A percentile compares a stretch with the other conserved stretches of the same genome.
Conservation (phyloP, 2,888 invertebrate genomes). For the Marasmarcha lunaedactyla region DNA sequence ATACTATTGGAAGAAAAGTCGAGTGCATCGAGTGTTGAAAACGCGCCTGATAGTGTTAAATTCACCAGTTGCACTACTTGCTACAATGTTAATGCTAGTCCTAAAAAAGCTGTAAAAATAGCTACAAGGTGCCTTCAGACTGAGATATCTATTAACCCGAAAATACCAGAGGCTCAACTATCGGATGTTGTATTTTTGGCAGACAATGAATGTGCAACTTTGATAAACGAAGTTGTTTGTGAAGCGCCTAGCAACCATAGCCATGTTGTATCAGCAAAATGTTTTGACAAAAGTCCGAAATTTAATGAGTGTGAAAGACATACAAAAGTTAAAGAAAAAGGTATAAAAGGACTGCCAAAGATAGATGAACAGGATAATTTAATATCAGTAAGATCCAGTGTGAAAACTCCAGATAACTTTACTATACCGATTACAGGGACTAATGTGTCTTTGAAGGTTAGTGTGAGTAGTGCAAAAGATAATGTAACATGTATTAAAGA, state of each 20-base stretch:
- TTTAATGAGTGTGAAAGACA: background rate
- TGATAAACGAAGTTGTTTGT: too few relatives aligned
- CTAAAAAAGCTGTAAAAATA: conserved; percentile 17
- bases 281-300: background rate
- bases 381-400: background rate
- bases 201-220: conserved; percentile 29
- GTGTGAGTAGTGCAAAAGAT: conserved; percentile 20
- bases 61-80: background rate
- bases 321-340: background rate
- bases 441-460: conserved; percentile 49
- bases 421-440: conserved; percentile 53
- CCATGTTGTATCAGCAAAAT: too few relatives aligned
- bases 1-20: conserved; percentile 20
- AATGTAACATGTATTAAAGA: background rate
- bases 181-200: conserved; percentile 42
- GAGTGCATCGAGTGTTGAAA: conserved; percentile 24
- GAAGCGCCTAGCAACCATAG: conserved; percentile 15
- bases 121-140: conserved; percentile 49
- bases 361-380: conserved; percentile 3
- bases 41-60: background rate
- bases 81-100: background rate
- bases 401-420: conserved; percentile 25
- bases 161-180: conserved; percentile 44
- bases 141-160: conserved; percentile 54
- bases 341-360: background rate